Percentiles rank a stretch among this genome's conserved stretches.
phyloP scores from a whole-genome alignment of 2,888 invertebrate genomes.

The Andrena trimmerana region DNA sequence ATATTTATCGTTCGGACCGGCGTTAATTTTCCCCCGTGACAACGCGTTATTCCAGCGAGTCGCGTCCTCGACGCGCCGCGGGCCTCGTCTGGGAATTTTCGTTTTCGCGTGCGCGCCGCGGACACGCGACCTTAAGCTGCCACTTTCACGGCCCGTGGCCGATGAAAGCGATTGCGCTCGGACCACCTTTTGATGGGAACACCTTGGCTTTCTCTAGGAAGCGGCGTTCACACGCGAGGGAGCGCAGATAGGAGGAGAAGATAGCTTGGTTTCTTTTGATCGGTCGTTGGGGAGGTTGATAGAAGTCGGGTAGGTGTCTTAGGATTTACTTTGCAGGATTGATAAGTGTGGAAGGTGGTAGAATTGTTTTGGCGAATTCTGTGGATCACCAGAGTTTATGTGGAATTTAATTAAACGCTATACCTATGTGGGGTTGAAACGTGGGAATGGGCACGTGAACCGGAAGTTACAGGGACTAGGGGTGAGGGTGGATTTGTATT shows the following conservation, averaged over 20 bases:
- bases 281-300: neutral
- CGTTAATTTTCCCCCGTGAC: conserved; percentile 10
- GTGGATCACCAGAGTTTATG: neutral
- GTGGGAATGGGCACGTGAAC: conserved; percentile 32
- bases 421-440: neutral
- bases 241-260: conserved; percentile 1
- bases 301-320: too few species aligned
- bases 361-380: neutral
- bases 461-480: neutral
- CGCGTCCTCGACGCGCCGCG: conserved; percentile 1
- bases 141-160: conserved; percentile 17
- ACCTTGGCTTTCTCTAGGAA: conserved; percentile 19
- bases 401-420: neutral
- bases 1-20: conserved; percentile 54
- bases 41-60: conserved; percentile 18
- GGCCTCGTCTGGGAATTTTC: conserved; percentile 28
- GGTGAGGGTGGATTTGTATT: neutral
- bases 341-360: too few species aligned
- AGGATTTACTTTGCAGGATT: too few species aligned
- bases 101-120: neutral
- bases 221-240: conserved; percentile 1
- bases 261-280: neutral
- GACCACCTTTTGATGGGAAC: neutral
- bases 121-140: neutral
- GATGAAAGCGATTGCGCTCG: conserved; percentile 10